Percentiles rank a stretch among this genome's conserved stretches.
These are phyloP conservation scores for Hirtodrosophila alboralis DNA, from an alignment of 2,888 invertebrate species.

Conservation along the genomic window DNA sequence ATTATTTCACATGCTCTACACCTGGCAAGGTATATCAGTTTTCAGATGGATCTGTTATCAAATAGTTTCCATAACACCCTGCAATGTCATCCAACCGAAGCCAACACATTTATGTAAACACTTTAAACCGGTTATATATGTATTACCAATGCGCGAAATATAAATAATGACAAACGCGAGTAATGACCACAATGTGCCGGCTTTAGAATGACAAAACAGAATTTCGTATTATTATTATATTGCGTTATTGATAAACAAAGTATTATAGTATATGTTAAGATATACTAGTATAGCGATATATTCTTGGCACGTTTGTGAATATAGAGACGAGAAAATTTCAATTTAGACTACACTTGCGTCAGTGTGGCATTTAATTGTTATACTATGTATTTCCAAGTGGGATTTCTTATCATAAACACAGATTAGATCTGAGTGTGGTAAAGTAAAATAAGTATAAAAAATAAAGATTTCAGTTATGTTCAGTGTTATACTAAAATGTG, in stretches of 20 bases:
- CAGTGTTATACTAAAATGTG: no score
- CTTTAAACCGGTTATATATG: slow-evolving; percentile 59
- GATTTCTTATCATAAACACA: slow-evolving; percentile 24
- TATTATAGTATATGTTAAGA: slow-evolving; percentile 4
- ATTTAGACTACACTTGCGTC: slow-evolving; percentile 23
- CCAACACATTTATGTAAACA: slow-evolving; percentile 51
- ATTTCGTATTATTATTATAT: slow-evolving; percentile 35
- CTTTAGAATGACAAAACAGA: slow-evolving; percentile 34
- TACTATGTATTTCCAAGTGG: neutral
- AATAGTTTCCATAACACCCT: slow-evolving; percentile 6
- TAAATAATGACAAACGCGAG: slow-evolving; percentile 36
- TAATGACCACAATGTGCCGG: slow-evolving; percentile 45
- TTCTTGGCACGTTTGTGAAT: neutral
- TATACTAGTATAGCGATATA: neutral
- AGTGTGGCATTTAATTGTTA: slow-evolving; percentile 3
- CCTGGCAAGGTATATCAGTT: neutral
- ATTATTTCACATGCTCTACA: slow-evolving; percentile 5
- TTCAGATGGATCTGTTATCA: neutral
- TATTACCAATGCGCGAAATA: slow-evolving; percentile 42
- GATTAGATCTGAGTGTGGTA: slow-evolving; percentile 8
- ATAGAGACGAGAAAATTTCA: neutral
- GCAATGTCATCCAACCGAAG: slow-evolving; percentile 17
- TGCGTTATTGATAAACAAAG: slow-evolving; percentile 57
- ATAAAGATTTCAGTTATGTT: no score
- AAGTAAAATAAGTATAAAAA: neutral